Evolutionary conservation across 1,140 invertebrate species (phyloP).

Genomic region (Capitella teleta): DNA sequence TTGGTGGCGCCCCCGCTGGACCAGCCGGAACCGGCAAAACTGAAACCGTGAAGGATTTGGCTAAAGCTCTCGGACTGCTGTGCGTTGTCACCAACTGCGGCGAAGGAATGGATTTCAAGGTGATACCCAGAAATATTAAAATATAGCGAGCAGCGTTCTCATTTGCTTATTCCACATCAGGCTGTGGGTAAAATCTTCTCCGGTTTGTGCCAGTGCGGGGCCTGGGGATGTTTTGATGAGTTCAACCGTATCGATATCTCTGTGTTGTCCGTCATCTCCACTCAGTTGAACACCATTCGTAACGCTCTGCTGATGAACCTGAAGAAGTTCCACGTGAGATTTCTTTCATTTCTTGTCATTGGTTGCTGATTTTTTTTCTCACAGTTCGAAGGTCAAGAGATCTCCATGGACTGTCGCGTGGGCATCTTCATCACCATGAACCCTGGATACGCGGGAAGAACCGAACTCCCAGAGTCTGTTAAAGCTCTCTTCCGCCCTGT

Average conservation of each 20-base stretch:
- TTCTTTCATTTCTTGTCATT: background rate
- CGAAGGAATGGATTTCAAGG: constrained; percentile 75
- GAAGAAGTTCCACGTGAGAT: constrained; percentile 57
- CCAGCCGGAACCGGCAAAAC: constrained; percentile 70
- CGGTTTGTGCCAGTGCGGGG: constrained; percentile 63
- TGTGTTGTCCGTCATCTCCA: constrained; percentile 80
- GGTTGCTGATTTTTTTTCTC: background rate
- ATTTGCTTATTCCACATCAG: constrained; percentile 17
- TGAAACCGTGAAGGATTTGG: constrained; percentile 79
- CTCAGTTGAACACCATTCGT: constrained; percentile 75
- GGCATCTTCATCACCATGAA: constrained; percentile 92
- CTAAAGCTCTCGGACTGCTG: constrained; percentile 71
- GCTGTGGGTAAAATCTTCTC: constrained; percentile 74
- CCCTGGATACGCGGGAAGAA: constrained; percentile 77
- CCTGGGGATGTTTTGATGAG: constrained; percentile 69
- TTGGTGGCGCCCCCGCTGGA: constrained; percentile 71
- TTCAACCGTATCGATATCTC: constrained; percentile 84
- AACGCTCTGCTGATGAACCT: constrained; percentile 64
- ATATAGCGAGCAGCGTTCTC: background rate
- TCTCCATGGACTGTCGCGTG: constrained; percentile 66
- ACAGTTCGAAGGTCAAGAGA: constrained; percentile 75
- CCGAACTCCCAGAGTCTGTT: constrained; percentile 78
- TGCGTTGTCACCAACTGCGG: constrained; percentile 86
- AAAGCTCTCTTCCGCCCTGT: constrained; percentile 82
- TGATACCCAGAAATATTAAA: background rate